Percentiles rank a stretch among this genome's conserved stretches.
Conservation (phyloP, 2,113 vertebrate species). For the Hypanus sabinus region DNA sequence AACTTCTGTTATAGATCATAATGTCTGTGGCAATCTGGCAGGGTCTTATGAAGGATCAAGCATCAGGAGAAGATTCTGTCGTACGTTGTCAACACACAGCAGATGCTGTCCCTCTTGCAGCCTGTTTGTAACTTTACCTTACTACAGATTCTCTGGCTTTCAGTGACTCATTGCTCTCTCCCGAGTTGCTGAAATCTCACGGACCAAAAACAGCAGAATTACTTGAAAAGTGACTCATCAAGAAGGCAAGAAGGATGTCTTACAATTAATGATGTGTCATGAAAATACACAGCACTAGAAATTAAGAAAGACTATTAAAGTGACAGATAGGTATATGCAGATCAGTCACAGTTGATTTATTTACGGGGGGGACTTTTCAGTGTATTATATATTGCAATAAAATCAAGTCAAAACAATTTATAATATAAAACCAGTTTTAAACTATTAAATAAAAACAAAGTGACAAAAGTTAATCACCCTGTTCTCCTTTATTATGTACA, state of each 20-base stretch:
- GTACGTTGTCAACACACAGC: not conserved
- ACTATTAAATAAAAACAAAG: not conserved
- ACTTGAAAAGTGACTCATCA: not conserved
- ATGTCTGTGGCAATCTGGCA: not conserved
- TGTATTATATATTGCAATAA: not conserved
- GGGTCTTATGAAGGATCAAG: not conserved
- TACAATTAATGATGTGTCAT: not conserved
- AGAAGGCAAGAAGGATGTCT: not conserved
- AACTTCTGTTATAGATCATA: not conserved
- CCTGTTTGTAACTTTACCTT: not conserved
- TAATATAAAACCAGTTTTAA: not conserved
- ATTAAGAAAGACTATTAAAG: constrained; percentile 1
- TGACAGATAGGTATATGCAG: not conserved
- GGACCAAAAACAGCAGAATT: not conserved
- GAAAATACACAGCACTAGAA: constrained; percentile 1
- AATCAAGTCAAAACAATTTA: not conserved
- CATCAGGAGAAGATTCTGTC: not conserved
- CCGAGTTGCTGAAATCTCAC: not conserved
- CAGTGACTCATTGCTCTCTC: not conserved
- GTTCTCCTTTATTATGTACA: not conserved
- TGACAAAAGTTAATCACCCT: not conserved
- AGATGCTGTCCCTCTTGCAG: not conserved
- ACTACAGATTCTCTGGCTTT: not conserved
- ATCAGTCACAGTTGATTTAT: constrained; percentile 1
- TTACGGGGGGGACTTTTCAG: not conserved